Evolutionary conservation across 2,888 invertebrate species (phyloP).

Genomic region (Trissoscelio sp.): DNA sequence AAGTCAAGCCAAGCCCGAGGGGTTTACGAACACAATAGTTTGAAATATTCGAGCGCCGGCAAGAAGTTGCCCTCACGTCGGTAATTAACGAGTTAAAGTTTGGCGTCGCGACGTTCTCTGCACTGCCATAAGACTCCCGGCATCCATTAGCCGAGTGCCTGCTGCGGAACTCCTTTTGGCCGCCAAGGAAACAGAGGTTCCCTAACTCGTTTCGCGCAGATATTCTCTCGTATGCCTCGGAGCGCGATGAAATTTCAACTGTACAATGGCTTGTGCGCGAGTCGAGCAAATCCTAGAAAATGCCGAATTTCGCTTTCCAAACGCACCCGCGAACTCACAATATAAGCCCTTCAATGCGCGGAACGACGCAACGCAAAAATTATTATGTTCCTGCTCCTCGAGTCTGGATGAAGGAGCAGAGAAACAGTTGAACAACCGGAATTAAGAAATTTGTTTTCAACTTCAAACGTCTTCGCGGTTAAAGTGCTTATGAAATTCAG

Average conservation of each 20-base stretch:
- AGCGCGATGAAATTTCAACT: constrained; percentile 68
- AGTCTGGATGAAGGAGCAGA: constrained; percentile 36
- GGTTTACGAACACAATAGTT: constrained; percentile 83
- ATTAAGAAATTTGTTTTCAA: constrained; percentile 45
- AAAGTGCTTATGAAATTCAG: neutral
- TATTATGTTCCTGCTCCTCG: constrained; percentile 39
- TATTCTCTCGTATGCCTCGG: constrained; percentile 66
- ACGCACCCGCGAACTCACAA: constrained; percentile 51
- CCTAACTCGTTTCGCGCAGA: constrained; percentile 69
- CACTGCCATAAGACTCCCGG: constrained; percentile 79
- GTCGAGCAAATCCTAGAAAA: constrained; percentile 67
- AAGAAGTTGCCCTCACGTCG: constrained; percentile 80
- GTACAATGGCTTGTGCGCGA: constrained; percentile 60
- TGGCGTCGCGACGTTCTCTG: constrained; percentile 81
- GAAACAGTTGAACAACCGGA: constrained; percentile 27
- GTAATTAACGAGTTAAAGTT: constrained; percentile 84
- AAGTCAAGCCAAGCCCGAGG: constrained; percentile 79
- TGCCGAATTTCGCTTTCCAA: constrained; percentile 64
- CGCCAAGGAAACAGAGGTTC: constrained; percentile 78
- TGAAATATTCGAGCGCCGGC: constrained; percentile 82
- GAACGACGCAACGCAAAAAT: constrained; percentile 48
- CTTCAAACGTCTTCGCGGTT: constrained; percentile 37
- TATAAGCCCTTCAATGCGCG: constrained; percentile 44
- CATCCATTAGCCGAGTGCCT: constrained; percentile 83
- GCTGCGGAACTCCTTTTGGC: constrained; percentile 79